Percentiles rank a stretch among this genome's conserved stretches.
These are phyloP conservation scores for Penaeus japonicus DNA, from an alignment of 1,140 invertebrate genomes.

Conservation along the genomic window DNA sequence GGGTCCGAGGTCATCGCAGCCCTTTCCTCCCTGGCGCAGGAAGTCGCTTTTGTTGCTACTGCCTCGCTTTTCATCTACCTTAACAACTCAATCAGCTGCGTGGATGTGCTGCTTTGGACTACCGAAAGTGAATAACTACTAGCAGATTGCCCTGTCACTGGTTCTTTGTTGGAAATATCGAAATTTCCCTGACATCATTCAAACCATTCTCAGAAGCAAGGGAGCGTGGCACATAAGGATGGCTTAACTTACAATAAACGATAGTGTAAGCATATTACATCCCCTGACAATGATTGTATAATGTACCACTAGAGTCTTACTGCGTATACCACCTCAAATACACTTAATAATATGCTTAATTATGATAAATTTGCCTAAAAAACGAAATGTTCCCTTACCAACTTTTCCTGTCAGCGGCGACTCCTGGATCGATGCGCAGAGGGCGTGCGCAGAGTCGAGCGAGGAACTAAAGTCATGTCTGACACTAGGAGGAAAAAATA, in stretches of 20 bases:
- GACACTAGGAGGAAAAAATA: too few relatives aligned
- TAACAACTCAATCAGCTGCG: not conserved
- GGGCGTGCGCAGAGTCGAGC: conserved; percentile 16
- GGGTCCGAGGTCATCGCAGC: conserved; percentile 24
- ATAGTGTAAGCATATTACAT: conserved; percentile 8
- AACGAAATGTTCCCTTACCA: not conserved
- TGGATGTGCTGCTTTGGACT: not conserved
- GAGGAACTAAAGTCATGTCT: not conserved
- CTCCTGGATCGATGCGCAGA: conserved; percentile 49
- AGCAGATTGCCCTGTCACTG: not conserved
- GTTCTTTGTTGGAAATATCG: not conserved
- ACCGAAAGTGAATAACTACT: not conserved
- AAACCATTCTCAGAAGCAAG: conserved; percentile 1
- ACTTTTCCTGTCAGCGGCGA: conserved; percentile 35
- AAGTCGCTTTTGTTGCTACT: not conserved
- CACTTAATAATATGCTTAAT: not conserved
- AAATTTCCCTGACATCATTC: not conserved
- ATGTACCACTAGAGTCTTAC: not conserved
- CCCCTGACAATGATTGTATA: conserved; percentile 14
- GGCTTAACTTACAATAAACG: not conserved
- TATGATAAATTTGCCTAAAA: conserved; percentile 24
- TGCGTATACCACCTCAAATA: not conserved
- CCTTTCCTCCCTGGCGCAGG: not conserved
- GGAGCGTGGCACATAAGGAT: conserved; percentile 31
- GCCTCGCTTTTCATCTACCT: not conserved